A percentile compares a stretch with the other conserved stretches of the same genome.
Conservation (phyloP, 2,888 invertebrate genomes). For the Torymus tubicola region DNA sequence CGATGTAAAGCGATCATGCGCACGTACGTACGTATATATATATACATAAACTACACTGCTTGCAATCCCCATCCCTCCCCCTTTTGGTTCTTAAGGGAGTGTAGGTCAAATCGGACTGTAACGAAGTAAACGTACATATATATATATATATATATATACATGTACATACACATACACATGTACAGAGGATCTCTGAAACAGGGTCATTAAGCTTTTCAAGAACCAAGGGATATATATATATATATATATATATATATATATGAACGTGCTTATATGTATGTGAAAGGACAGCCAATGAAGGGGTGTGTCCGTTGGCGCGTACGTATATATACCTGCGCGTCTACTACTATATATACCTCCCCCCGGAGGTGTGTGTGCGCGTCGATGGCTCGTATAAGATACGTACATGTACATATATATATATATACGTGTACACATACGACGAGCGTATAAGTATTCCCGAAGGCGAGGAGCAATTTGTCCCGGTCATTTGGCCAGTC, state of each 20-base stretch:
- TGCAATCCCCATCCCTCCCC: too few species aligned
- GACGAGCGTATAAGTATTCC: slow-evolving; percentile 75
- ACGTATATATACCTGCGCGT: slow-evolving; percentile 44
- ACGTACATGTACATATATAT: too few species aligned
- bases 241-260: slow-evolving; percentile 4
- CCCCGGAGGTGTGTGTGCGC: not conserved
- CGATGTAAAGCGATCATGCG: too few species aligned
- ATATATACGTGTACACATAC: not conserved
- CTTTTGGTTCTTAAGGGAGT: not conserved
- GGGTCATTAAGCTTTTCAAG: slow-evolving; percentile 52
- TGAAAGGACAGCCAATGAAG: slow-evolving; percentile 32
- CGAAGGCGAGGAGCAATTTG: slow-evolving; percentile 77
- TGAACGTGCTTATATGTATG: not conserved
- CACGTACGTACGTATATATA: too few species aligned
- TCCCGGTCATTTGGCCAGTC: slow-evolving; percentile 77
- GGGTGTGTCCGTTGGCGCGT: slow-evolving; percentile 38
- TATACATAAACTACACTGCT: too few species aligned
- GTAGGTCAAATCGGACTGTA: slow-evolving; percentile 7
- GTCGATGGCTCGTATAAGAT: too few species aligned
- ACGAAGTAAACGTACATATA: not conserved
- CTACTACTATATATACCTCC: not conserved
- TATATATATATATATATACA: not conserved
- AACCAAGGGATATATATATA: not conserved
- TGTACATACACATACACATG: not conserved
- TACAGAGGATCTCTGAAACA: slow-evolving; percentile 32